A percentile compares a stretch with the other conserved stretches of the same genome.
Evolutionary conservation across 1,140 invertebrate genomes (phyloP).

Genomic region (Lepeophtheirus salmonis): DNA sequence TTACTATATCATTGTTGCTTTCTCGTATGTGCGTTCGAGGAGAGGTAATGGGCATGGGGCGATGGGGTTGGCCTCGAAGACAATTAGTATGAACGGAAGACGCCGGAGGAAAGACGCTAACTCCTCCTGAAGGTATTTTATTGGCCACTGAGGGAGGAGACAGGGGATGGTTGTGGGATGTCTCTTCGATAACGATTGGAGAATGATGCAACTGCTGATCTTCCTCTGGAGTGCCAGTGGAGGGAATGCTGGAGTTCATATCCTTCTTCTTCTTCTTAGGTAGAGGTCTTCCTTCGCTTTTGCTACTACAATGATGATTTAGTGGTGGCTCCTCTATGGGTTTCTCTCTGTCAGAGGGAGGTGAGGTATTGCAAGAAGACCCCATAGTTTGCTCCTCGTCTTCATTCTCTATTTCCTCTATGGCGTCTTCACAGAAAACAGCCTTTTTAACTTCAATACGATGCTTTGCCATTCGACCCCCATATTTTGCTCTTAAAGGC

Average conservation of each 20-base stretch:
- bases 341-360: too few relatives aligned
- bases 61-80: background rate
- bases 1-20: constrained; percentile 15
- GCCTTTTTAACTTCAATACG: constrained; percentile 5
- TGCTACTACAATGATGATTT: too few relatives aligned
- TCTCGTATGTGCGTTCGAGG: constrained; percentile 14
- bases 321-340: too few relatives aligned
- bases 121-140: background rate
- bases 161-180: background rate
- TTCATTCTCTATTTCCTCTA: background rate
- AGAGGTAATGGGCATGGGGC: constrained; percentile 8
- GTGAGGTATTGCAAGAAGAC: background rate
- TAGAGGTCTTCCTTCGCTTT: background rate
- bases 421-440: background rate
- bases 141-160: background rate
- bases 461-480: constrained; percentile 12
- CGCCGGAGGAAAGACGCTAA: background rate
- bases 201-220: too few relatives aligned
- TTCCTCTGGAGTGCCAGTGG: background rate
- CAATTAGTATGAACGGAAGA: background rate
- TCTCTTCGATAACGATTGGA: background rate
- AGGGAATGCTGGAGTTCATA: background rate
- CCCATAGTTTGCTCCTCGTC: background rate
- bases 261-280: background rate
- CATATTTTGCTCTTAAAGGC: constrained; percentile 5